Evolutionary conservation across 2,113 vertebrate species (phyloP), one percentile per base, ranked within the genome.

Genomic region (Tupaia tana): DNA sequence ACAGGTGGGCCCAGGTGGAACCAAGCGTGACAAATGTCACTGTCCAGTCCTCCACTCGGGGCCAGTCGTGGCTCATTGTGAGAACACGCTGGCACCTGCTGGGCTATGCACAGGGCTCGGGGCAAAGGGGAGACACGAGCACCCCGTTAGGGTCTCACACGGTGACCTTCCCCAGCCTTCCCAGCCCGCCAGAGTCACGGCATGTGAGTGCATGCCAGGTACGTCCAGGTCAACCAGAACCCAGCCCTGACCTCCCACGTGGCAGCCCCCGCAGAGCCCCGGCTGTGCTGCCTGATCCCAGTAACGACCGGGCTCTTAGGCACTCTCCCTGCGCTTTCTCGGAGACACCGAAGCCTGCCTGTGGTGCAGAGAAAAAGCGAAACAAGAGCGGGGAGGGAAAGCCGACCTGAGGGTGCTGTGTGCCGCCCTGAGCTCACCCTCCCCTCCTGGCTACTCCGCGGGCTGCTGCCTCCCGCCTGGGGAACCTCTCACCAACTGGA

Each of bases 61-160:
- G 24, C 27, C 9, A 52, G 74, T 25, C 8, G 16, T 0, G 0
- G 9, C 31, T 64, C 29, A 52, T 59, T 59, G 29, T 22, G 22
- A 34, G 58, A 69, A 4, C 31, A 3, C 1, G 25, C 22, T 9
- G 0, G 6, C 43, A 0, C 24, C 22, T 78, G 22, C 20, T 31
- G 19, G 15, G 78, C 73, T 61, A 12, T 2, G 12, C 16, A 29
- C 4, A 11, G 54, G 11, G 10, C 12, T 43, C 43, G 5, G 43
- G 43, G 43, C 43, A 43, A 43, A 43, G 43, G 43, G 43, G 43
- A 43, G 43, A 43, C 5, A 43, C 5, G 43, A 43, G 43, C 43
- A 43, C 43, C 43, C 43, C 43, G 43, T 43, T 43, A 43, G 43
- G 43, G 43, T 43, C 43, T 43, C 43, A 43, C 43, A 43, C 43